phyloP scores from a whole-genome alignment of 2,797 vertebrate genomes.

The Gouania willdenowi region DNA sequence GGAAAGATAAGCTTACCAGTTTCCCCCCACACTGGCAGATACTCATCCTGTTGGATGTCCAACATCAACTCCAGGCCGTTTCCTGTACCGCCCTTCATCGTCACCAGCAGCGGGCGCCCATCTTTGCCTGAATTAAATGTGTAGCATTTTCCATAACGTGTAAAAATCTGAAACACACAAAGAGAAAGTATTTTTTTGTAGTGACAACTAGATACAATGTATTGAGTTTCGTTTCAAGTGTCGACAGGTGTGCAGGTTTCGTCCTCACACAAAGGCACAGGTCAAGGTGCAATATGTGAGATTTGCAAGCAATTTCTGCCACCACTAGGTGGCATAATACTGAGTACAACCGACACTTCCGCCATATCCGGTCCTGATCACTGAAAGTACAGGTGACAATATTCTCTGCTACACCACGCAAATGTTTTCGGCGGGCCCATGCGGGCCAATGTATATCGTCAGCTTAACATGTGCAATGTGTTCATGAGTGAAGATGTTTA shows the following conservation, averaged over 20 bases:
- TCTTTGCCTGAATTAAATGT: constrained; percentile 95
- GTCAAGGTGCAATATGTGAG: too few relatives aligned
- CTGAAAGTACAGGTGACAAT: too few relatives aligned
- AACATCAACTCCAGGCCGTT: constrained; percentile 98
- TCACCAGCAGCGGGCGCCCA: constrained; percentile 83
- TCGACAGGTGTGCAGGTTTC: neutral
- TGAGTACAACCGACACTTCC: too few relatives aligned
- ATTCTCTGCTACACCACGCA: too few relatives aligned
- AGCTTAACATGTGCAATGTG: too few relatives aligned
- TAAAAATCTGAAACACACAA: constrained; percentile 86
- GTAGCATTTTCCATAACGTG: constrained; percentile 97
- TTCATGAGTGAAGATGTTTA: too few relatives aligned
- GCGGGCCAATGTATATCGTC: too few relatives aligned
- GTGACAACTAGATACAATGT: neutral
- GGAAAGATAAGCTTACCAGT: constrained; percentile 62
- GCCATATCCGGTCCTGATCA: too few relatives aligned
- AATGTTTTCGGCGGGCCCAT: too few relatives aligned
- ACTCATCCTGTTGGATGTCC: constrained; percentile 98
- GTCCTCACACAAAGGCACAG: neutral
- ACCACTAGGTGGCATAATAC: too few relatives aligned
- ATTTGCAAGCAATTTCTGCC: too few relatives aligned
- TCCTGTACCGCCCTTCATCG: constrained; percentile 94
- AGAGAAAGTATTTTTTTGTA: too few relatives aligned
- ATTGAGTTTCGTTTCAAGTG: neutral
- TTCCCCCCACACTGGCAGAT: constrained; percentile 96